Percentiles rank a stretch among this genome's conserved stretches.
Evolutionary conservation across 2,888 invertebrate genomes (phyloP).

Genomic region (Trichogramma evanescens): DNA sequence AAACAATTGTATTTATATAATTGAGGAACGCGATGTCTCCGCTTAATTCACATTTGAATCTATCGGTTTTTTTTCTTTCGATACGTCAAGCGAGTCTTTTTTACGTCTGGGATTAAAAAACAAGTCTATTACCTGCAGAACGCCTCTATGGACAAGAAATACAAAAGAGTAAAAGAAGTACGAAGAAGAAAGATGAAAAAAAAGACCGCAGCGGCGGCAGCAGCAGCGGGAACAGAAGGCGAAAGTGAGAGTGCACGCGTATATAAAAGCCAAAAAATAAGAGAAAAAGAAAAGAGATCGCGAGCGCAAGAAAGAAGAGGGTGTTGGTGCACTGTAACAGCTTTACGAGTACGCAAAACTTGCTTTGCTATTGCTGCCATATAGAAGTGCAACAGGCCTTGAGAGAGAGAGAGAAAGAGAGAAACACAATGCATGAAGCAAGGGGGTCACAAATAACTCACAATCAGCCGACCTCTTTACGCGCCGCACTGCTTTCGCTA

Average conservation of each 20-base stretch:
- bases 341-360: conserved; percentile 47
- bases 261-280: conserved; percentile 13
- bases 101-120: no score
- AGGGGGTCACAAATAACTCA: conserved; percentile 46
- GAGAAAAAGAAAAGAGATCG: conserved; percentile 23
- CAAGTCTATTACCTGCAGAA: no score
- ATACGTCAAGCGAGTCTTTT: no score
- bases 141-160: not conserved
- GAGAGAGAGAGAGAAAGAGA: no score
- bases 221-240: conserved; percentile 1
- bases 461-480: conserved; percentile 41
- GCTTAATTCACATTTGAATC: no score
- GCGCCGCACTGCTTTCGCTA: conserved; percentile 26
- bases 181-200: not conserved
- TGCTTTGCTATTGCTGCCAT: conserved; percentile 29
- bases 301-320: conserved; percentile 26
- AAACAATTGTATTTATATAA: no score
- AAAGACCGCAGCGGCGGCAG: not conserved
- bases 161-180: not conserved
- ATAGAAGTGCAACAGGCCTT: no score
- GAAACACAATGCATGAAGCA: conserved; percentile 35
- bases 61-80: no score
- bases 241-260: conserved; percentile 17
- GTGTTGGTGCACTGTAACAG: conserved; percentile 27
- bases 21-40: no score